These are phyloP conservation scores for Vipera latastei DNA, from an alignment of 2,797 vertebrate genomes.

Conservation along the genomic window DNA sequence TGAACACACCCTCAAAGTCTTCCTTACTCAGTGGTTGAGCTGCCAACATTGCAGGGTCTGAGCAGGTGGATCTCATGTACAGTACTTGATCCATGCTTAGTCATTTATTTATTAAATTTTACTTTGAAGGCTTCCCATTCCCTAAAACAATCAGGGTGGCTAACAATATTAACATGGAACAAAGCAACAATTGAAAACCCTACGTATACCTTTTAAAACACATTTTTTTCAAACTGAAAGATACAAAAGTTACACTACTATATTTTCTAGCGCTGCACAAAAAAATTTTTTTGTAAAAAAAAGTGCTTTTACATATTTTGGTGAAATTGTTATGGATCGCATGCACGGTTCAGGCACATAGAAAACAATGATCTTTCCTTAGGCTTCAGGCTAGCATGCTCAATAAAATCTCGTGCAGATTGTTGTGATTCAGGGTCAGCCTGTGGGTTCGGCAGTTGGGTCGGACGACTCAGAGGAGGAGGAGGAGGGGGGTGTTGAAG, in stretches of 20 bases:
- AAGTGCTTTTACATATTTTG: neutral
- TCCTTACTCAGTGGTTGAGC: conserved; percentile 13
- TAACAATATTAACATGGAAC: neutral
- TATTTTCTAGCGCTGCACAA: neutral
- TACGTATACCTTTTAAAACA: neutral
- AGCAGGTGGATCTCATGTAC: neutral
- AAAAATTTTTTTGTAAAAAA: neutral
- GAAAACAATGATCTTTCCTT: neutral
- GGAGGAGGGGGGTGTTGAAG: no score
- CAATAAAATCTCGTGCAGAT: neutral
- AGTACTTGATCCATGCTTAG: neutral
- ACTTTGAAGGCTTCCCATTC: neutral
- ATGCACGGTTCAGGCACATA: neutral
- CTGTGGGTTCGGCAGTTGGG: no score
- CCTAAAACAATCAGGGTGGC: neutral
- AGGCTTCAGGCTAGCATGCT: neutral
- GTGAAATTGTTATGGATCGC: neutral
- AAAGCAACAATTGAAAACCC: neutral
- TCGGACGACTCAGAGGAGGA: no score
- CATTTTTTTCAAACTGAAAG: neutral
- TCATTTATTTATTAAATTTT: neutral
- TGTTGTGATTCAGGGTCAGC: no score
- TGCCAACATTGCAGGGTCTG: neutral
- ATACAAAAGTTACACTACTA: neutral
- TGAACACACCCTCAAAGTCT: neutral